These are phyloP conservation scores for Cephonodes hylas DNA, from an alignment of 2,888 invertebrate species.

Conservation along the genomic window DNA sequence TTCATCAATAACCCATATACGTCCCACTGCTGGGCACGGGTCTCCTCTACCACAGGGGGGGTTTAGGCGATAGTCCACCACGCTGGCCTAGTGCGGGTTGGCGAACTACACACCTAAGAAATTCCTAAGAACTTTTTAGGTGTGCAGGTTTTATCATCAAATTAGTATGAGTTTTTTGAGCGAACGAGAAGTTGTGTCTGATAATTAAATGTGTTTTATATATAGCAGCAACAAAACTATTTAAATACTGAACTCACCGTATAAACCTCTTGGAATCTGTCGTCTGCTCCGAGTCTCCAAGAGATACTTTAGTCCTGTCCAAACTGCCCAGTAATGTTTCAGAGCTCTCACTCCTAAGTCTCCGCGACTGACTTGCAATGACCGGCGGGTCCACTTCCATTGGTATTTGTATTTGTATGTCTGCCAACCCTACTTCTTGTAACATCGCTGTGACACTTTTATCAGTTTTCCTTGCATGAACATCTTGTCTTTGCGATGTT, in stretches of 20 bases:
- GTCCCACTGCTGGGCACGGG: too few relatives aligned
- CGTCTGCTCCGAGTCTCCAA: conserved; percentile 61
- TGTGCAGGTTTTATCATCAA: too few relatives aligned
- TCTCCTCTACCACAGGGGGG: too few relatives aligned
- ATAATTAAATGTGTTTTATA: too few relatives aligned
- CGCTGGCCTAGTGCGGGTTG: too few relatives aligned
- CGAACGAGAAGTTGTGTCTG: too few relatives aligned
- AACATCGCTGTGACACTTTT: conserved; percentile 45
- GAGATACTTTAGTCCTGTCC: conserved; percentile 68
- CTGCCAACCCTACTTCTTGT: conserved; percentile 53
- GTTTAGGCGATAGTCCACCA: too few relatives aligned
- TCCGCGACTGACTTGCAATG: neutral
- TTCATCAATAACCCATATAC: too few relatives aligned
- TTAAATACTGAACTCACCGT: conserved; percentile 54
- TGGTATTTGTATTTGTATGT: conserved; percentile 27
- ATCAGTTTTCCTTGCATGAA: conserved; percentile 23
- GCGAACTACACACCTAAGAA: too few relatives aligned
- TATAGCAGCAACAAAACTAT: too few relatives aligned
- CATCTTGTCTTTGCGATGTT: neutral
- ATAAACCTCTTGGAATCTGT: conserved; percentile 61
- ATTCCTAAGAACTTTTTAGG: too few relatives aligned
- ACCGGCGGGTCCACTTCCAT: neutral
- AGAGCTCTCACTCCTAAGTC: conserved; percentile 39
- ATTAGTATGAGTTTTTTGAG: too few relatives aligned
- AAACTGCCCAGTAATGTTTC: conserved; percentile 67